Evolutionary conservation across 2,888 invertebrate genomes (phyloP).

Genomic region (Pristionchus arcanus): DNA sequence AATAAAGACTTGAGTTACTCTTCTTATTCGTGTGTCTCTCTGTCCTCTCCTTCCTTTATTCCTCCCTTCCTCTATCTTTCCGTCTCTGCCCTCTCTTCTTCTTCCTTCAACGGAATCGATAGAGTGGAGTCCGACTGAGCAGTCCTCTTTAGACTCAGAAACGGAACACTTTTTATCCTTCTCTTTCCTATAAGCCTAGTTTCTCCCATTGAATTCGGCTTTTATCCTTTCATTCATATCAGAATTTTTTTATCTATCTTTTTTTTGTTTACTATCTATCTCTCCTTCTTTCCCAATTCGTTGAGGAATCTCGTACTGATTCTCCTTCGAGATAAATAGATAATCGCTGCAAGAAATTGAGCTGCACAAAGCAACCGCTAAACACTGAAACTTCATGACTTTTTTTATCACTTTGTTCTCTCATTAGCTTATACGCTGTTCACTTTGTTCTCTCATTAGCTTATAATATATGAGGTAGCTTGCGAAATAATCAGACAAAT

Average conservation of each 20-base stretch:
- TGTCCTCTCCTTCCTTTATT: background rate
- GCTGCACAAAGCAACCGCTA: too few relatives aligned
- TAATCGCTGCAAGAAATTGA: too few relatives aligned
- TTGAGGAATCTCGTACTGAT: too few relatives aligned
- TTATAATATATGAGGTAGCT: too few relatives aligned
- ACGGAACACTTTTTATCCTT: background rate
- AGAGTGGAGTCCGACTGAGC: conserved; percentile 15
- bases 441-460: too few relatives aligned
- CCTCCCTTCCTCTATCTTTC: background rate
- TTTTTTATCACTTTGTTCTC: too few relatives aligned
- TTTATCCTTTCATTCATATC: background rate
- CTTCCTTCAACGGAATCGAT: conserved; percentile 43
- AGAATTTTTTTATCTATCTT: background rate
- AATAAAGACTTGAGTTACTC: background rate
- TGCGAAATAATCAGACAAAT: too few relatives aligned
- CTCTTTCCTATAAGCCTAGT: too few relatives aligned
- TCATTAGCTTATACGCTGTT: too few relatives aligned
- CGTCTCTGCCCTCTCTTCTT: background rate
- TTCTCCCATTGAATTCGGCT: background rate
- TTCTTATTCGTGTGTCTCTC: conserved; percentile 13
- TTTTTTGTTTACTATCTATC: background rate
- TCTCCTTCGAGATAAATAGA: too few relatives aligned
- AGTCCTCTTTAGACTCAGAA: background rate
- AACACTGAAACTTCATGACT: too few relatives aligned
- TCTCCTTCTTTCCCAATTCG: background rate